phyloP scores from a whole-genome alignment of 2,888 invertebrate species.

The Caenorhabditis sinica region DNA sequence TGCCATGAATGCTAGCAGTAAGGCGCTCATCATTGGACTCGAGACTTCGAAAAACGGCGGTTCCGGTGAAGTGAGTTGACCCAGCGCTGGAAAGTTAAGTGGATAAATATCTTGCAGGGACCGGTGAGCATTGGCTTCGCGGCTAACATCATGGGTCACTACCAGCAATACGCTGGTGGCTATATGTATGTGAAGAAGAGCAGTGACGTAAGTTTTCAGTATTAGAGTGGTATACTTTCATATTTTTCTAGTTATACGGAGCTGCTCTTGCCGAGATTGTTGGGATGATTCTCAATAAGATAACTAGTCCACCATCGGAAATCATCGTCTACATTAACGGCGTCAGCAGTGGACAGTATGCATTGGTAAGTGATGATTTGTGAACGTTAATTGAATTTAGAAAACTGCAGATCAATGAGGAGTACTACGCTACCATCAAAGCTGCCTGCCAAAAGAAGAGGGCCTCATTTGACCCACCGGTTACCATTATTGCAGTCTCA shows the following conservation, averaged over 20 bases:
- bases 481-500: slow-evolving; percentile 34
- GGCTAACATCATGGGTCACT: slow-evolving; percentile 26
- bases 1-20: background rate
- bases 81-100: background rate
- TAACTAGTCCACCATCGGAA: background rate
- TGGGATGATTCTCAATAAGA: no score
- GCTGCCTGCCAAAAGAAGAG: background rate
- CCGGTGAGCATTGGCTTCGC: slow-evolving; percentile 27
- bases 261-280: no score
- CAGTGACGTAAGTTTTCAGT: slow-evolving; percentile 17
- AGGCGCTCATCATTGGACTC: slow-evolving; percentile 38
- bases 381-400: no score
- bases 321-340: slow-evolving; percentile 66
- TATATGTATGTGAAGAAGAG: background rate
- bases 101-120: background rate
- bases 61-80: slow-evolving; percentile 9
- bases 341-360: slow-evolving; percentile 55
- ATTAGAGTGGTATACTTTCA: no score
- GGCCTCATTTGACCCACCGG: background rate
- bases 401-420: slow-evolving; percentile 35
- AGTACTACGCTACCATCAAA: slow-evolving; percentile 2
- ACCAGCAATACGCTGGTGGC: slow-evolving; percentile 20
- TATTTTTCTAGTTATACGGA: no score
- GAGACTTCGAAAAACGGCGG: slow-evolving; percentile 7
- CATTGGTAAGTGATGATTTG: background rate